Conservation (phyloP, 2,888 invertebrate genomes). For the Cataglyphis altisquamis region DNA sequence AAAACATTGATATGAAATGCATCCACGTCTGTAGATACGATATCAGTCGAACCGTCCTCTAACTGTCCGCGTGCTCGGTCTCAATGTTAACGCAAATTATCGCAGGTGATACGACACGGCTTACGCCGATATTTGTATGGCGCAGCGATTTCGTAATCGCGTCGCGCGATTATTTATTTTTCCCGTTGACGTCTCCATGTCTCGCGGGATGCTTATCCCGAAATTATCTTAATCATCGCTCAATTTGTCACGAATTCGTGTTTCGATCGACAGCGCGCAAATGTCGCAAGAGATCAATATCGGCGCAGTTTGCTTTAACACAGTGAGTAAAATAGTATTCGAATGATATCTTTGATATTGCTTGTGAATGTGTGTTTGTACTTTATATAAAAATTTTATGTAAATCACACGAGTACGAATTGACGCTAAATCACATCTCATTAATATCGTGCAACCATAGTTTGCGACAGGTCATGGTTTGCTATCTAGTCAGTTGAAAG, state of each 20-base stretch:
- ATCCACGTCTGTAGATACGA: slow-evolving; percentile 78
- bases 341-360: background rate
- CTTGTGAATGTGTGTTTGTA: background rate
- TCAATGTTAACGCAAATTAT: slow-evolving; percentile 83
- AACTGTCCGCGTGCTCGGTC: slow-evolving; percentile 77
- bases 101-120: slow-evolving; percentile 76
- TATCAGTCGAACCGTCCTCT: slow-evolving; percentile 79
- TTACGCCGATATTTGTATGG: slow-evolving; percentile 66
- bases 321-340: background rate
- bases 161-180: slow-evolving; percentile 50
- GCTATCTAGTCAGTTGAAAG: slow-evolving; percentile 33
- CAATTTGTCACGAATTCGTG: background rate
- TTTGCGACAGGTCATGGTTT: slow-evolving; percentile 83
- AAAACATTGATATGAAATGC: slow-evolving; percentile 73
- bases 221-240: slow-evolving; percentile 15
- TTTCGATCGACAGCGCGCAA: background rate
- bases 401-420: background rate
- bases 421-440: background rate
- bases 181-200: slow-evolving; percentile 15
- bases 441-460: slow-evolving; percentile 31
- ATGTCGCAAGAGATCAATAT: slow-evolving; percentile 1
- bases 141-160: slow-evolving; percentile 69
- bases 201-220: background rate
- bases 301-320: background rate
- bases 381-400: background rate